A percentile compares a stretch with the other conserved stretches of the same genome.
phyloP scores from a whole-genome alignment of 2,888 invertebrate genomes.

The Pollenia labialis region DNA sequence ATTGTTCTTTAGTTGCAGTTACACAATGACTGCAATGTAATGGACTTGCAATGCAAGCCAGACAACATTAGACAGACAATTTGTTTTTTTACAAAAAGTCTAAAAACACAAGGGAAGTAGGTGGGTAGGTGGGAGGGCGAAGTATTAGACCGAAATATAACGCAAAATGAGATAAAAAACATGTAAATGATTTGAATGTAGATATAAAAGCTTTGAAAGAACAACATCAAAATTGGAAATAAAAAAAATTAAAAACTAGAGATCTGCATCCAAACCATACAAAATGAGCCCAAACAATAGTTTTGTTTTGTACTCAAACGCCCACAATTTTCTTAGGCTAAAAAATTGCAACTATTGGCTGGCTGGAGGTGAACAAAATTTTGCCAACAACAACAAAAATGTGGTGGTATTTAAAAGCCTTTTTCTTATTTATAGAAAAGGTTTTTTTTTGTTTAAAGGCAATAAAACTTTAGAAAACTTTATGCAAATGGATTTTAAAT shows the following conservation, averaged over 20 bases:
- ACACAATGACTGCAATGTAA: conserved; percentile 49
- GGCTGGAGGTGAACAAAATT: conserved; percentile 4
- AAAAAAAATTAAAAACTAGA: neutral
- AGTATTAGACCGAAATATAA: neutral
- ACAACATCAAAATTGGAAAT: neutral
- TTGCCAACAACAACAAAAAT: neutral
- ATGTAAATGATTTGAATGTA: conserved; percentile 9
- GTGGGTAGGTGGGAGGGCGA: neutral
- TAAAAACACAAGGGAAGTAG: neutral
- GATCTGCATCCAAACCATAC: neutral
- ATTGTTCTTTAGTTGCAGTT: conserved; percentile 41
- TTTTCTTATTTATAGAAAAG: neutral
- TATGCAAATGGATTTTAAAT: too few species aligned
- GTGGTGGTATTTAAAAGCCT: neutral
- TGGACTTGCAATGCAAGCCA: conserved; percentile 27
- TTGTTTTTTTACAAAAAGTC: neutral
- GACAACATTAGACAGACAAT: conserved; percentile 21
- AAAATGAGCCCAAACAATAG: too few species aligned
- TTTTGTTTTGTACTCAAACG: neutral
- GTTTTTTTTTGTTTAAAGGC: too few species aligned
- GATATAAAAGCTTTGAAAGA: neutral
- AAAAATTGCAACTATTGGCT: conserved; percentile 1
- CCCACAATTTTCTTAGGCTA: neutral
- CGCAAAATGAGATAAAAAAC: neutral
- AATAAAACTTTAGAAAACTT: too few species aligned